These are phyloP conservation scores for Sardina pilchardus DNA, from an alignment of 2,113 vertebrate species.

Conservation along the genomic window DNA sequence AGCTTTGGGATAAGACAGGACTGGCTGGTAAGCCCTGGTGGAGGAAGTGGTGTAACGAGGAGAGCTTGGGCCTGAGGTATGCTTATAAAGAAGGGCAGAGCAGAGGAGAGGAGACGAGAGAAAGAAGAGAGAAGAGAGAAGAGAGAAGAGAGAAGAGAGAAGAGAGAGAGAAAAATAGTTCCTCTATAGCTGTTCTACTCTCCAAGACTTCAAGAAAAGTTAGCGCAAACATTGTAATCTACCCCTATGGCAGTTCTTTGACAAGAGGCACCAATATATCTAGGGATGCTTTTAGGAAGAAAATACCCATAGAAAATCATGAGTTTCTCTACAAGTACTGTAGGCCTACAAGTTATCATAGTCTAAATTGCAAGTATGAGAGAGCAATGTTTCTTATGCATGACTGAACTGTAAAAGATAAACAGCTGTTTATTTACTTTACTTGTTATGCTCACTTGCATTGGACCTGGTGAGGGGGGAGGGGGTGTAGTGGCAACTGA, in stretches of 20 bases:
- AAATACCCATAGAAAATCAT: no score
- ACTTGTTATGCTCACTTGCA: no score
- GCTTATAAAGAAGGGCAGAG: neutral
- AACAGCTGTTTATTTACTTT: no score
- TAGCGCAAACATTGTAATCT: neutral
- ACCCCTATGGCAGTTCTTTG: neutral
- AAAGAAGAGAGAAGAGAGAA: neutral
- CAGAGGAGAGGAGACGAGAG: neutral
- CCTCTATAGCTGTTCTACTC: neutral
- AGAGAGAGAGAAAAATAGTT: neutral
- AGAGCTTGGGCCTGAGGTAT: constrained; percentile 8
- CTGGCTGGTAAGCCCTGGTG: constrained; percentile 6
- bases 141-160: neutral
- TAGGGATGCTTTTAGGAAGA: no score
- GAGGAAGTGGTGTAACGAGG: neutral
- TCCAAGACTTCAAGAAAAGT: neutral
- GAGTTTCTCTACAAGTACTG: no score
- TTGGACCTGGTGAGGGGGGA: no score
- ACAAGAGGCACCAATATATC: no score
- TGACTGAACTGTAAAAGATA: no score
- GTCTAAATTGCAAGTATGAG: no score
- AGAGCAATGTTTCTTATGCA: no score
- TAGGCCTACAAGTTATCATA: no score
- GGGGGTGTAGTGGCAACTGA: no score
- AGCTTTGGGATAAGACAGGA: constrained; percentile 8